Percentiles rank a stretch among this genome's conserved stretches.
These are phyloP conservation scores for Turdus rufiventris DNA, from an alignment of 2,113 vertebrate species.

Conservation along the genomic window DNA sequence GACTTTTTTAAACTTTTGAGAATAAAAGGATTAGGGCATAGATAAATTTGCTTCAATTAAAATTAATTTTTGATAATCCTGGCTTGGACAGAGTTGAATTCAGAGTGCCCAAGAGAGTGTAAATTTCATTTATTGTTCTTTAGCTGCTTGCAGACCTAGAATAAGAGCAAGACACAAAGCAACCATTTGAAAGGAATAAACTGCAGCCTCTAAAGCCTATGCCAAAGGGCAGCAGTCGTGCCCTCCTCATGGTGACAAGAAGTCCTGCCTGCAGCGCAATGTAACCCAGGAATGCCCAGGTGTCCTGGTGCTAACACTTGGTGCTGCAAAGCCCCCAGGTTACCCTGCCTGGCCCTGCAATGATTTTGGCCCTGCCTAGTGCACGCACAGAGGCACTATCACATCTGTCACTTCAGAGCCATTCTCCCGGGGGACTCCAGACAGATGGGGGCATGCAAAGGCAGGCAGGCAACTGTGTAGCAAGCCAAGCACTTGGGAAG, in stretches of 20 bases:
- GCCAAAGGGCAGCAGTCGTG: neutral
- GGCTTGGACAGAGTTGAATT: neutral
- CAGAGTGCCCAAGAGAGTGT: neutral
- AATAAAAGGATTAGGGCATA: neutral
- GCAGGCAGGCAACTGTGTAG: accelerated
- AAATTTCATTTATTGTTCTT: neutral
- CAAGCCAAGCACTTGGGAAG: neutral
- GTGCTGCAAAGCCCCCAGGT: neutral
- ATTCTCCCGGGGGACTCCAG: neutral
- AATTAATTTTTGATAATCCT: neutral
- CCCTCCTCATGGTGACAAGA: neutral
- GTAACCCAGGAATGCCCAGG: neutral
- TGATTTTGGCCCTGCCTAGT: neutral
- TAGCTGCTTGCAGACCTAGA: neutral
- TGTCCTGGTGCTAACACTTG: accelerated
- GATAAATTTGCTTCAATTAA: neutral
- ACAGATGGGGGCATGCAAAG: neutral
- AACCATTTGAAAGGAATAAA: neutral
- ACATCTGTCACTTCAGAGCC: neutral
- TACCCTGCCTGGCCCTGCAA: neutral
- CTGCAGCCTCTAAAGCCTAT: neutral
- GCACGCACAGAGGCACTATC: neutral
- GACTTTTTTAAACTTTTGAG: neutral
- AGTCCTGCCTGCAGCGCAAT: neutral
- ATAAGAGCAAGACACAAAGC: neutral